Evolutionary conservation across 2,113 vertebrate species (phyloP).

Genomic region (Raja brachyura): DNA sequence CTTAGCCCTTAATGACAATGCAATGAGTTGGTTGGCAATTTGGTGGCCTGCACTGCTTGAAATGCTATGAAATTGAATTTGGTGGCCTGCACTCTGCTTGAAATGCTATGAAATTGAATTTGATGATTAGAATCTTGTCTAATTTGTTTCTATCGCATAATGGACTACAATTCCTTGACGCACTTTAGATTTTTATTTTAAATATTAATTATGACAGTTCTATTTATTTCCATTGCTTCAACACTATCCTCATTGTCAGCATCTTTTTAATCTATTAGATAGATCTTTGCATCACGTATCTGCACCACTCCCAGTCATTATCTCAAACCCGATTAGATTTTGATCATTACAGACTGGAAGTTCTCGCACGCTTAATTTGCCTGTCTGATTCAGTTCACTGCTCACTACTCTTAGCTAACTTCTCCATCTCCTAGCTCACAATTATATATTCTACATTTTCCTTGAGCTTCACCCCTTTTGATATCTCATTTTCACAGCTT

Average conservation of each 20-base stretch:
- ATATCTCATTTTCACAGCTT: too few species aligned
- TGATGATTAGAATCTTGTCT: too few species aligned
- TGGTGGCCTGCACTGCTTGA: too few species aligned
- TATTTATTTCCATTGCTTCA: not conserved
- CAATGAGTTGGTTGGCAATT: too few species aligned
- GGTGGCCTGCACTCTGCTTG: too few species aligned
- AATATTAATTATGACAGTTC: not conserved
- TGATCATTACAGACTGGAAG: not conserved
- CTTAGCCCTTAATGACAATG: too few species aligned
- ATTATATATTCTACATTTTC: too few species aligned
- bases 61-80: too few species aligned
- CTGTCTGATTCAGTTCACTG: not conserved
- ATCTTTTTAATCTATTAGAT: not conserved
- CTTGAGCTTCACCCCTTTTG: too few species aligned
- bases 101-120: too few species aligned
- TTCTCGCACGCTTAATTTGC: not conserved
- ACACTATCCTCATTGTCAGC: not conserved
- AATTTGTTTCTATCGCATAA: not conserved
- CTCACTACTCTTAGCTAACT: too few species aligned
- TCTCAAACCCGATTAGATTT: not conserved
- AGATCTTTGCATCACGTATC: not conserved
- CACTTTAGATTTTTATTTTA: not conserved
- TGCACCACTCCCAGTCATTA: not conserved
- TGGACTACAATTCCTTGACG: not conserved
- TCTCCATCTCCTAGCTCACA: too few species aligned